Conservation (phyloP, 2,113 vertebrate species). For the Salvator merianae region DNA sequence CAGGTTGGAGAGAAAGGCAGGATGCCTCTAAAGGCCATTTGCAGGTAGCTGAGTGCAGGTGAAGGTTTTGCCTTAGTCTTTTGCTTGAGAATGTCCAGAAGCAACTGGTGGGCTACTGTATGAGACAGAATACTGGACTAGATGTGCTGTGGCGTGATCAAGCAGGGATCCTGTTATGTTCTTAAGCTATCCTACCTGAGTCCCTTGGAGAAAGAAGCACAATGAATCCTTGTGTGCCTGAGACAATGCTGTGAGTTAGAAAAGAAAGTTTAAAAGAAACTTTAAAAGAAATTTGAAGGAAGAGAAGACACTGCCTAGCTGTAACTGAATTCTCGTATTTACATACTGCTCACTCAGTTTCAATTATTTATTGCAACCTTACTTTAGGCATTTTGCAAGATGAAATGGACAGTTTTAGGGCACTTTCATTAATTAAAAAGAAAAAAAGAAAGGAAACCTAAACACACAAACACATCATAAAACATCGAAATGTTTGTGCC, state of each 20-base stretch:
- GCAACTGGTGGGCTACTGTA: too few species aligned
- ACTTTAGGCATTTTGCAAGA: background rate
- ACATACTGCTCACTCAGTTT: background rate
- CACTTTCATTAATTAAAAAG: slow-evolving; percentile 71
- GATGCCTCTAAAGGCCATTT: too few species aligned
- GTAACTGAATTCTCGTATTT: background rate
- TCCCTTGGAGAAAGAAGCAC: background rate
- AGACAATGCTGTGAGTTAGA: too few species aligned
- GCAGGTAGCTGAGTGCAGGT: too few species aligned
- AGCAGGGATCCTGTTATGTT: too few species aligned
- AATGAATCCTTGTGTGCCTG: background rate
- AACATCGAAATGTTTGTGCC: slow-evolving; percentile 56
- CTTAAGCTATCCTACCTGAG: too few species aligned
- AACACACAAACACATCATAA: background rate
- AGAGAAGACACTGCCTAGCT: background rate
- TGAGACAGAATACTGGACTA: too few species aligned
- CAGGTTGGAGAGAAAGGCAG: too few species aligned
- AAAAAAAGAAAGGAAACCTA: too few species aligned
- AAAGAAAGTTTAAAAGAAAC: background rate
- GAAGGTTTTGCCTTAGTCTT: too few species aligned
- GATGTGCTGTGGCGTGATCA: too few species aligned
- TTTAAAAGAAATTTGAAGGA: background rate
- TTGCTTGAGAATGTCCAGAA: too few species aligned
- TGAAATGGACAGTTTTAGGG: slow-evolving; percentile 28
- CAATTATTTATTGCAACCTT: background rate